These are phyloP conservation scores for Pachymerium ferrugineum DNA, from an alignment of 2,888 invertebrate species.

Conservation along the genomic window DNA sequence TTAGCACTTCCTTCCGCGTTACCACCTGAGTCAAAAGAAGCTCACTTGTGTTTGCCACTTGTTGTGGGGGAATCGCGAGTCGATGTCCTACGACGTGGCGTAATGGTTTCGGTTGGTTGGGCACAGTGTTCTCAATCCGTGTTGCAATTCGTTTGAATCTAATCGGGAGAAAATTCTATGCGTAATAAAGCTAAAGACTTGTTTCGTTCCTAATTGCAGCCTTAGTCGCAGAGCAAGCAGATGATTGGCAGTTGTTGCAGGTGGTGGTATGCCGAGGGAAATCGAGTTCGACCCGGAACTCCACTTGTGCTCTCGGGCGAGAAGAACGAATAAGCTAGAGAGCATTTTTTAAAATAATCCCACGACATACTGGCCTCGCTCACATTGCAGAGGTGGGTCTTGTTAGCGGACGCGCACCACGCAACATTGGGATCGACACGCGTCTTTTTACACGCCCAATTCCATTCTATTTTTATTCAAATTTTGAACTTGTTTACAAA, in stretches of 20 bases:
- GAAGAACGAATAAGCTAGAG: not conserved
- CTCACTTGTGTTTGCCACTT: not conserved
- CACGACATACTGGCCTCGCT: slow-evolving; percentile 25
- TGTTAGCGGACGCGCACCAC: not conserved
- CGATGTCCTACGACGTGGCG: not conserved
- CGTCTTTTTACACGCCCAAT: not conserved
- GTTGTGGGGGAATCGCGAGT: not conserved
- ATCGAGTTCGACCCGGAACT: slow-evolving; percentile 27
- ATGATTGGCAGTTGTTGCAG: not conserved
- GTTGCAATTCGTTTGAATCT: not conserved
- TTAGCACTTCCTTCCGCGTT: slow-evolving; percentile 5
- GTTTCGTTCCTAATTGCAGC: not conserved
- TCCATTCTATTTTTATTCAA: not conserved
- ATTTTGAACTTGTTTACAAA: not conserved
- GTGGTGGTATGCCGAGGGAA: not conserved
- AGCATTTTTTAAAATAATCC: not conserved
- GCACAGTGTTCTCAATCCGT: not conserved
- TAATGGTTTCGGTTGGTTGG: not conserved
- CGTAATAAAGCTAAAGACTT: not conserved
- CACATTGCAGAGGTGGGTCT: not conserved
- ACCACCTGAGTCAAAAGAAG: not conserved
- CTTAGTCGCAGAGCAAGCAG: not conserved
- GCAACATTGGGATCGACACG: slow-evolving; percentile 4
- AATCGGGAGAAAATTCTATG: not conserved
- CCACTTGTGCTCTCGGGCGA: slow-evolving; percentile 24